A percentile compares a stretch with the other conserved stretches of the same genome.
Evolutionary conservation across 2,888 invertebrate species (phyloP).

Genomic region (Hydropsyche betteni): DNA sequence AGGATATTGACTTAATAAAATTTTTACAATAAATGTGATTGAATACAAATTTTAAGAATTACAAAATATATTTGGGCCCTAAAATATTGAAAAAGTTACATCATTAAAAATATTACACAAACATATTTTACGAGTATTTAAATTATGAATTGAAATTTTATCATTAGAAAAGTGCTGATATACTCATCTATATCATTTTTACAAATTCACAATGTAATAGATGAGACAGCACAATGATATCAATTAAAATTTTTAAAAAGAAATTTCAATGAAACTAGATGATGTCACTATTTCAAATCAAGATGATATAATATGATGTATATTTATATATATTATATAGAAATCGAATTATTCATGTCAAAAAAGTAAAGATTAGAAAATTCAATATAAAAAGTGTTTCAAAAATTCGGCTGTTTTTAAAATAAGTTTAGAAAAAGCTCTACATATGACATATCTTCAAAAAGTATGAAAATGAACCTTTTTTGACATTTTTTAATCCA

Average conservation of each 20-base stretch:
- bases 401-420: background rate
- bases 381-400: background rate
- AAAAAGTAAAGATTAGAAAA: conserved; percentile 4
- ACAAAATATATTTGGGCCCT: conserved; percentile 8
- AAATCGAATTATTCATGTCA: background rate
- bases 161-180: background rate
- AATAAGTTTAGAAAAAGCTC: background rate
- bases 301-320: background rate
- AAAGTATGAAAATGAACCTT: background rate
- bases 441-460: too few relatives aligned
- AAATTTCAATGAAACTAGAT: background rate
- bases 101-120: background rate
- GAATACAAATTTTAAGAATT: background rate
- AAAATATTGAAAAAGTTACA: conserved; percentile 14
- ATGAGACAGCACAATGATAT: background rate
- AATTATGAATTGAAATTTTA: background rate
- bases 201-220: too few relatives aligned
- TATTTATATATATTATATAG: background rate
- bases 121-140: background rate
- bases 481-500: too few relatives aligned
- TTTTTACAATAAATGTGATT: background rate
- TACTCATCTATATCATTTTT: background rate
- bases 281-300: background rate
- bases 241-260: background rate
- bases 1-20: background rate